These are phyloP conservation scores for Odontocerum albicorne DNA, from an alignment of 2,888 invertebrate genomes.

Conservation along the genomic window DNA sequence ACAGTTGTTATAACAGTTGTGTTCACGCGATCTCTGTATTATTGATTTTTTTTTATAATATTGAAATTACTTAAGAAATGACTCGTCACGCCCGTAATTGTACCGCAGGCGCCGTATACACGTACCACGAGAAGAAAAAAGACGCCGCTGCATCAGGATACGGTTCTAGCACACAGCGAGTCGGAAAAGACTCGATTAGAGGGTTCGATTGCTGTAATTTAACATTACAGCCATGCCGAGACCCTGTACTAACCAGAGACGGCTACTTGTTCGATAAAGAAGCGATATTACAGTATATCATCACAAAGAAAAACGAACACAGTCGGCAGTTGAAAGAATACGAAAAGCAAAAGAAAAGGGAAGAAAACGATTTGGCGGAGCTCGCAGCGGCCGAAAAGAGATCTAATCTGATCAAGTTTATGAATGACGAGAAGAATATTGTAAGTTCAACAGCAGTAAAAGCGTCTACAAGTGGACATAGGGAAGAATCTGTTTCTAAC, in stretches of 20 bases:
- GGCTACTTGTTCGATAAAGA: constrained; percentile 97
- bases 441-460: constrained; percentile 48
- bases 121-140: constrained; percentile 96
- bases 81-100: constrained; percentile 97
- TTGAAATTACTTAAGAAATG: no score
- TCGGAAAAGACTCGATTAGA: constrained; percentile 93
- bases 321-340: constrained; percentile 88
- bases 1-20: no score
- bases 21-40: no score
- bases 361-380: constrained; percentile 70
- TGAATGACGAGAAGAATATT: constrained; percentile 81
- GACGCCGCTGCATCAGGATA: constrained; percentile 95
- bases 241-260: constrained; percentile 57
- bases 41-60: no score
- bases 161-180: constrained; percentile 80
- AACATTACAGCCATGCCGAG: constrained; percentile 91
- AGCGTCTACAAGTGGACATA: constrained; percentile 36
- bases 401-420: constrained; percentile 74
- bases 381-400: constrained; percentile 73
- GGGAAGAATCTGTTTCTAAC: constrained; percentile 81
- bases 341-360: constrained; percentile 81
- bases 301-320: constrained; percentile 92
- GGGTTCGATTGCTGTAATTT: constrained; percentile 98
- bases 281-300: constrained; percentile 91
- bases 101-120: constrained; percentile 97